Conservation (phyloP, 2,113 vertebrate species). For the Barbus barbus region DNA sequence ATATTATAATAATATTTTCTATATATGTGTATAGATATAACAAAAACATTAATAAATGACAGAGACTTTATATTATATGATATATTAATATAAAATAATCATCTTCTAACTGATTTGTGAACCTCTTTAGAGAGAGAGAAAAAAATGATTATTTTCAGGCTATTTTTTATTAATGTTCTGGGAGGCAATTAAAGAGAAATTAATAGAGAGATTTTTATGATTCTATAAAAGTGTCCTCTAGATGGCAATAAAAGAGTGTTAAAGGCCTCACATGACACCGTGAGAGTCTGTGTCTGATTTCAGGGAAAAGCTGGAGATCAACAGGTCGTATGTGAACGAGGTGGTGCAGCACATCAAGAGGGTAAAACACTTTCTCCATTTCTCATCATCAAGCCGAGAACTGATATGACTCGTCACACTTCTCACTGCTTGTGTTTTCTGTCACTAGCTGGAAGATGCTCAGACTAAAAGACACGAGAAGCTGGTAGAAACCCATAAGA, state of each 20-base stretch:
- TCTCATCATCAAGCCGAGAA: neutral
- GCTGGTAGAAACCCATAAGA: constrained; percentile 90
- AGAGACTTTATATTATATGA: too few species aligned
- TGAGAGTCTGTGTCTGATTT: constrained; percentile 15
- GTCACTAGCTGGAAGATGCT: constrained; percentile 89
- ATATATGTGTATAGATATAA: too few species aligned
- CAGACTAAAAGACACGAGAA: constrained; percentile 94
- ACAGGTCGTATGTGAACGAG: constrained; percentile 95
- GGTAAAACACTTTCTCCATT: constrained; percentile 72
- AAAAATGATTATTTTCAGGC: neutral
- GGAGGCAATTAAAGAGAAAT: neutral
- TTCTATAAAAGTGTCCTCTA: constrained; percentile 11
- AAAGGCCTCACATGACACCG: neutral
- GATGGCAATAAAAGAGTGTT: constrained; percentile 37
- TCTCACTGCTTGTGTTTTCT: constrained; percentile 1
- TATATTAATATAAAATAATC: too few species aligned
- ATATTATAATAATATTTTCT: too few species aligned
- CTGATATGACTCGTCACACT: neutral
- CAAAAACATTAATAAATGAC: too few species aligned
- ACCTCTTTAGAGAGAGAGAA: neutral
- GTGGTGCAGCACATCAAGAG: constrained; percentile 97
- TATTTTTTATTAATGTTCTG: neutral
- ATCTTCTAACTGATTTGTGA: too few species aligned
- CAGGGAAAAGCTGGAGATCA: constrained; percentile 98
- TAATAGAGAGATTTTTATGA: neutral